A percentile compares a stretch with the other conserved stretches of the same genome.
Conservation (phyloP, 2,797 vertebrate genomes). For the Ctenochaetus hawaiiensis region DNA sequence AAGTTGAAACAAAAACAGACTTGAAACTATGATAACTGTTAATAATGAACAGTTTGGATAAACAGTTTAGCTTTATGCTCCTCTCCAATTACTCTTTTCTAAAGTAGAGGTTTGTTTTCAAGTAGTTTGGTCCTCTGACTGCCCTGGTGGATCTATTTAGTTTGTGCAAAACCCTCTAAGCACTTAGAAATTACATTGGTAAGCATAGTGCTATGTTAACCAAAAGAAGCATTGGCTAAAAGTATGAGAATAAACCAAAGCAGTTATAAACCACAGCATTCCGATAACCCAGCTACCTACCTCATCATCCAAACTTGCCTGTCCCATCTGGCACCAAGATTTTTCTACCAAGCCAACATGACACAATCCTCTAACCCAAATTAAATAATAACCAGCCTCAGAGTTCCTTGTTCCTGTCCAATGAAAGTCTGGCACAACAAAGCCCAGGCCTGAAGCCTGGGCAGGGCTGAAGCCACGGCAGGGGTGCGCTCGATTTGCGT, state of each 20-base stretch:
- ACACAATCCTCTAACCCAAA: conserved; percentile 10
- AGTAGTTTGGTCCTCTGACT: too few relatives aligned
- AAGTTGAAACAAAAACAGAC: not conserved
- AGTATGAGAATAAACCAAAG: too few relatives aligned
- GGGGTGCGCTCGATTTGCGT: not conserved
- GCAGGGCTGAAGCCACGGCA: not conserved
- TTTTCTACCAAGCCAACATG: conserved; percentile 12
- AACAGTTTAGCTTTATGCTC: not conserved
- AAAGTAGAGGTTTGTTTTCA: too few relatives aligned
- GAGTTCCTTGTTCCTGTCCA: not conserved
- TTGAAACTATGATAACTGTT: not conserved
- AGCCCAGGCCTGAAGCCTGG: conserved; percentile 3
- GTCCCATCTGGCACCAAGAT: conserved; percentile 7
- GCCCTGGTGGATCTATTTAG: too few relatives aligned
- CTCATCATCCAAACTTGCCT: not conserved
- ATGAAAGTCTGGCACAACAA: conserved; percentile 1
- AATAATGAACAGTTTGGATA: not conserved
- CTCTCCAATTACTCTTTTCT: too few relatives aligned
- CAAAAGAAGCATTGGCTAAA: too few relatives aligned
- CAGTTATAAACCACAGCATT: too few relatives aligned
- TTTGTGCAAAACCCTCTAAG: too few relatives aligned
- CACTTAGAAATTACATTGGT: too few relatives aligned
- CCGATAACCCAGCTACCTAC: not conserved
- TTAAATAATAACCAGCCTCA: not conserved
- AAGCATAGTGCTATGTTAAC: too few relatives aligned